Conservation (phyloP, 2,797 vertebrate genomes). For the Nannoperca obscura region DNA sequence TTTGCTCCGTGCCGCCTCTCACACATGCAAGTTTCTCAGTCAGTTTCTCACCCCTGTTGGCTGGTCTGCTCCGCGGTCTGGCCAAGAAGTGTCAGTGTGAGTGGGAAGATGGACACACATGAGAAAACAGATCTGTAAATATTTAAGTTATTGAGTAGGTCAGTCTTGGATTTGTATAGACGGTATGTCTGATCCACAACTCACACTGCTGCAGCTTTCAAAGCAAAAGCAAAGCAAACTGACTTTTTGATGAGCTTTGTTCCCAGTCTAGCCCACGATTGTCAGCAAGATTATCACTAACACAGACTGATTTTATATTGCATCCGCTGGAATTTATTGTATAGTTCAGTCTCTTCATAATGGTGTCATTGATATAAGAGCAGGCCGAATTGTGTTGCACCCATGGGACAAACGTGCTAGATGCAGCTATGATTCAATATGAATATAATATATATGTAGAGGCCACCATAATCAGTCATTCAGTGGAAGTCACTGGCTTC, state of each 20-base stretch:
- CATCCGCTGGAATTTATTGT: constrained; percentile 52
- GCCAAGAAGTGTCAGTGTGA: constrained; percentile 20
- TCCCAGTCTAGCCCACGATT: constrained; percentile 48
- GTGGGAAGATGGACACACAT: constrained; percentile 12
- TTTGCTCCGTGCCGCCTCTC: constrained; percentile 8
- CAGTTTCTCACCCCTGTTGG: constrained; percentile 14
- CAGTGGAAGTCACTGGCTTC: constrained; percentile 51
- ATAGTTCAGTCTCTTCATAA: constrained; percentile 58
- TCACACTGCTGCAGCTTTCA: not conserved
- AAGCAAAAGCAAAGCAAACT: constrained; percentile 3
- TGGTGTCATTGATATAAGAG: constrained; percentile 53
- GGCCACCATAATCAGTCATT: constrained; percentile 68
- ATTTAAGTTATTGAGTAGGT: constrained; percentile 10
- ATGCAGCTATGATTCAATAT: constrained; percentile 59
- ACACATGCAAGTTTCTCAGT: constrained; percentile 1
- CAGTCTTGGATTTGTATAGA: constrained; percentile 2
- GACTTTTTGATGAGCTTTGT: constrained; percentile 59
- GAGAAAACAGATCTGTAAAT: constrained; percentile 40
- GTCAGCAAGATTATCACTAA: constrained; percentile 51
- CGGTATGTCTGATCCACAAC: not conserved
- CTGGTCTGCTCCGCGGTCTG: not conserved
- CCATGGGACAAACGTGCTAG: constrained; percentile 52
- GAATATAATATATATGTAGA: constrained; percentile 63
- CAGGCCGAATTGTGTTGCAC: constrained; percentile 53
- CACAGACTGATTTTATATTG: constrained; percentile 38